phyloP scores from a whole-genome alignment of 2,888 invertebrate genomes.

The Dascillus cervinus region DNA sequence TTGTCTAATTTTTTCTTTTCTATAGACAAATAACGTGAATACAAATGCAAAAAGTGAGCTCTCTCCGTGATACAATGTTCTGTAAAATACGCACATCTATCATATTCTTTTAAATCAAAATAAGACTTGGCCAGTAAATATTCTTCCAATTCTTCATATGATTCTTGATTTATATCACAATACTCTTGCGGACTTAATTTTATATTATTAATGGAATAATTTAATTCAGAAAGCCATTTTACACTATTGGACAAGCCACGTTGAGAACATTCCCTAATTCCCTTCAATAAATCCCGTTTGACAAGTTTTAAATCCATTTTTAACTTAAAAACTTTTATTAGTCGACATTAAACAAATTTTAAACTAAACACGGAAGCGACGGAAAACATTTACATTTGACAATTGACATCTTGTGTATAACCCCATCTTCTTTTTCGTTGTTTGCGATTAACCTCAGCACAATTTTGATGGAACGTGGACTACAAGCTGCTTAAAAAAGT shows the following conservation, averaged over 20 bases:
- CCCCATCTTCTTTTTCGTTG: too few relatives aligned
- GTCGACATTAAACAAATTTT: too few relatives aligned
- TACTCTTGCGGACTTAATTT: conserved; percentile 50
- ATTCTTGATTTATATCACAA: conserved; percentile 42
- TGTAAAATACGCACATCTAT: conserved; percentile 75
- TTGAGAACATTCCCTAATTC: conserved; percentile 66
- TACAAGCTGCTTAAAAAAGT: conserved; percentile 5
- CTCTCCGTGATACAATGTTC: conserved; percentile 62
- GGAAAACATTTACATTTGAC: too few relatives aligned
- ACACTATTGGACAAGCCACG: conserved; percentile 73
- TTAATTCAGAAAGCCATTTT: conserved; percentile 85
- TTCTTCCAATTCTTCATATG: conserved; percentile 58
- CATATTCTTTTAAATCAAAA: conserved; percentile 87
- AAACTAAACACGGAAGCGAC: too few relatives aligned
- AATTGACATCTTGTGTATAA: too few relatives aligned
- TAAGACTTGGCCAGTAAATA: conserved; percentile 79
- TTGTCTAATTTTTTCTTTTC: conserved; percentile 87
- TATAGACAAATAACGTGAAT: conserved; percentile 79
- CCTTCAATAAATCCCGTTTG: conserved; percentile 56
- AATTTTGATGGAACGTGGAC: too few relatives aligned
- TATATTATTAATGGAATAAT: conserved; percentile 64
- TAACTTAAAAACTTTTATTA: neutral
- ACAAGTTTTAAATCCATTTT: conserved; percentile 45
- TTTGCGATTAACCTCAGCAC: too few relatives aligned
- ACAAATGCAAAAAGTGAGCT: conserved; percentile 75